Base-by-base conservation (phyloP, 2,888 invertebrate species). In the Subacronicta megacephala region DNA sequence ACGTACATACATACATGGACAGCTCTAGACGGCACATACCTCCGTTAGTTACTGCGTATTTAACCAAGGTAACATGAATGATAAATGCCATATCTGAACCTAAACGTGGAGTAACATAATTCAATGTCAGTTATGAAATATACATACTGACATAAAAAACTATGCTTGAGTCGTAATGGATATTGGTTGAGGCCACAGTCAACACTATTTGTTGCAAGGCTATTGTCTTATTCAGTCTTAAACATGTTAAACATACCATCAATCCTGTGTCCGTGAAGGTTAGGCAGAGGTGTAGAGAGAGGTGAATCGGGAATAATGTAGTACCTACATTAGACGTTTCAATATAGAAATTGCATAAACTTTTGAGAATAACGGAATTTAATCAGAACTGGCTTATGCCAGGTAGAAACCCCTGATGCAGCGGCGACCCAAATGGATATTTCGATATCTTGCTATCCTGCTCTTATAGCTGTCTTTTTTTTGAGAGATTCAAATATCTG, bases 321-420 rank as follows among this genome's bases (percentile, higher is more conserved):
- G n/a, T n/a, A n/a, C n/a, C n/a, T n/a, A n/a, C n/a, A n/a, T n/a
- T n/a, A n/a, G n/a, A n/a, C 36, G 33, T 57, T 70, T 46, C 41
- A 36, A 35, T 57, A 13, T 38, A 71, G 67, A 57, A 75, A 56
- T 71, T 53, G 47, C 56, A 62, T 71, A 58, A 56, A 56, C 18
- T 35, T 46, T 60, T 38, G 12, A 49, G 53, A 59, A 33, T 31
- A 51, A 49, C 40, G 20, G n/a, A n/a, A n/a, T n/a, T 16, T 33
- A 47, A 26, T 41, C 31, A 51, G 40, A 56, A 55, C n/a, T 54
- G 49, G 47, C 44, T 13, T 7, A 35, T 35, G 23, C 43, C 62
- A 53, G 52, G 38, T 57, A 52, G 46, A 13, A 26, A 1, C 3
- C 26, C 26, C 26, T 10, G 0, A 7, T 7, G 1, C 3, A 7